These are phyloP conservation scores for Helleia helle DNA, from an alignment of 2,888 invertebrate species.

Conservation along the genomic window DNA sequence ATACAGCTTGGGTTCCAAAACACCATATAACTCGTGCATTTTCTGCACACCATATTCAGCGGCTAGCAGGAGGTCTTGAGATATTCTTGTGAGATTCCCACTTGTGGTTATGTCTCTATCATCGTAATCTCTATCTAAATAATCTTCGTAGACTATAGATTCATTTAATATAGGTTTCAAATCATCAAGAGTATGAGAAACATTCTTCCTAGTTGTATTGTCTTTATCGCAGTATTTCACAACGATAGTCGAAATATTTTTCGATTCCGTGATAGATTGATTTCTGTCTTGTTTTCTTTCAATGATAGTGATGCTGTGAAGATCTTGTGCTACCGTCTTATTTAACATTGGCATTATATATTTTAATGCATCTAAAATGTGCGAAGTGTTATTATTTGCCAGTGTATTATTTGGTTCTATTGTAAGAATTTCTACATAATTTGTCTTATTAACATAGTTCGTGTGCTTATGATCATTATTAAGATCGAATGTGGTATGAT, in stretches of 20 bases:
- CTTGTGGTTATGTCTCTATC: slow-evolving; percentile 23
- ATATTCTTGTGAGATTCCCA: slow-evolving; percentile 30
- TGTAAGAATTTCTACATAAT: slow-evolving; percentile 55
- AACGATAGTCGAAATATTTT: slow-evolving; percentile 58
- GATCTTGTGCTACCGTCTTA: slow-evolving; percentile 47
- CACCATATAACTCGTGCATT: slow-evolving; percentile 77
- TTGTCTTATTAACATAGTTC: slow-evolving; percentile 27
- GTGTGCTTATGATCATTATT: slow-evolving; percentile 19
- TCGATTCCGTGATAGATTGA: slow-evolving; percentile 46
- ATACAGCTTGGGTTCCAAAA: slow-evolving; percentile 79
- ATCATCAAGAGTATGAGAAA: slow-evolving; percentile 20
- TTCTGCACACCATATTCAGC: slow-evolving; percentile 78
- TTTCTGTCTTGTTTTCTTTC: slow-evolving; percentile 54
- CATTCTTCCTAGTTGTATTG: slow-evolving; percentile 16
- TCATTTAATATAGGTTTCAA: slow-evolving; percentile 17
- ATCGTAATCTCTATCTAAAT: slow-evolving; percentile 17
- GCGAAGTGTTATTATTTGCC: slow-evolving; percentile 36
- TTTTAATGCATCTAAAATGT: slow-evolving; percentile 57
- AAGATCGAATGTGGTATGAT: no score
- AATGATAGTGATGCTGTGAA: slow-evolving; percentile 61
- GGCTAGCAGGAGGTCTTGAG: slow-evolving; percentile 76
- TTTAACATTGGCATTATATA: slow-evolving; percentile 63
- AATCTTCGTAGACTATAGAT: slow-evolving; percentile 23
- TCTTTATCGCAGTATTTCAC: slow-evolving; percentile 58
- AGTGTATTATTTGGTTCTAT: slow-evolving; percentile 54